A percentile compares a stretch with the other conserved stretches of the same genome.
These are phyloP conservation scores for Ictalurus furcatus DNA, from an alignment of 2,113 vertebrate species.

Conservation along the genomic window DNA sequence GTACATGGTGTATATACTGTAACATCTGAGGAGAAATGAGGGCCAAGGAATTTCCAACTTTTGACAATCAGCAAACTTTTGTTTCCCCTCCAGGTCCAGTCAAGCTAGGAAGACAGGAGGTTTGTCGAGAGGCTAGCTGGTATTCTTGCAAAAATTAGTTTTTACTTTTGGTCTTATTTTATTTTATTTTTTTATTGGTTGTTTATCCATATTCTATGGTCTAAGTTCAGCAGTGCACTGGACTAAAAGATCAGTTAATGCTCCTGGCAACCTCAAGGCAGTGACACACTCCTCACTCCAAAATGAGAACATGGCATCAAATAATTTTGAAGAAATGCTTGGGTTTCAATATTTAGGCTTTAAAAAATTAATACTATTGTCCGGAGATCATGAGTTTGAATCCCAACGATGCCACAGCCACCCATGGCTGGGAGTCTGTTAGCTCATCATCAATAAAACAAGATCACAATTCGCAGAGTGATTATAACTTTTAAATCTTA, in stretches of 20 bases:
- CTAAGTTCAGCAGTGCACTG: not conserved
- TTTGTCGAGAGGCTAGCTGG: not conserved
- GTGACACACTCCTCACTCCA: not conserved
- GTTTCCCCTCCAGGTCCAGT: not conserved
- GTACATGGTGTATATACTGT: not conserved
- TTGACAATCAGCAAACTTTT: not conserved
- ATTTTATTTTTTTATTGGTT: not conserved
- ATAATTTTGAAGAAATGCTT: not conserved
- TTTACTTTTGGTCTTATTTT: not conserved
- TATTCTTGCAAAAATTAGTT: not conserved
- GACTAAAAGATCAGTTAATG: not conserved
- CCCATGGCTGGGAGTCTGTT: not conserved
- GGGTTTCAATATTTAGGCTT: constrained; percentile 63
- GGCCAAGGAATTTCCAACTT: not conserved
- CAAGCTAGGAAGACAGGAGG: not conserved
- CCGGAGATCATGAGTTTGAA: not conserved
- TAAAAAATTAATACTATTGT: not conserved
- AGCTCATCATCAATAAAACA: not conserved
- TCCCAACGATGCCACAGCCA: not conserved
- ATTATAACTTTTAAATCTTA: not conserved
- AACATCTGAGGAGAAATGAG: not conserved
- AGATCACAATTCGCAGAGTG: not conserved
- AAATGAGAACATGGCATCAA: not conserved
- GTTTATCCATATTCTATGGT: not conserved
- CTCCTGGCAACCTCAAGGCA: constrained; percentile 14